Base-by-base conservation (phyloP, 2,888 invertebrate species). In the Stenolophus ochropezus region DNA sequence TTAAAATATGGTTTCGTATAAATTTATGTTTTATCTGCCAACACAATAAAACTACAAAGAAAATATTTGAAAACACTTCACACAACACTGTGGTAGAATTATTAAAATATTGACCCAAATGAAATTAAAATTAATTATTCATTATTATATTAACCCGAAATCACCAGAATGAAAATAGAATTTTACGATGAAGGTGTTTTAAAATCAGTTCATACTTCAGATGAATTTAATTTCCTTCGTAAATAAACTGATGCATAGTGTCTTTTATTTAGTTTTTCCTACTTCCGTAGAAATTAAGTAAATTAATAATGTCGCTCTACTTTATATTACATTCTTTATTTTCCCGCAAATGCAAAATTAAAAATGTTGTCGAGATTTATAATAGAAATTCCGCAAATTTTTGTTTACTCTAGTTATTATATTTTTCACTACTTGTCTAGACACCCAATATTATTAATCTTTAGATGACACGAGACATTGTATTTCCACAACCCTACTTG, bases 11-110 rank as follows among this genome's bases (percentile, higher is more conserved):
- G 27, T 27, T 69, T 69, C 33, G 65, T 69, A 33, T 69, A 69
- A 27, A 69, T 69, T 69, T 69, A 69, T 69, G 27, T 69, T 33
- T 11, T 69, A 69, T 69, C 65, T 21, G 65, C 33, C 33, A 69
- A 18, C 33, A 69, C 33, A 69, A 69, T 69, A 33, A 69, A 27
- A 69, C 21, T 14, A 5, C 4, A 33, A 11, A 33, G 14, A 69
- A 33, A 69, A 69, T 69, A 69, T 69, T 33, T 69, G 18, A n/a
- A 21, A 25, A 61, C 14, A 56, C 56, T 56, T 56, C 33, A 42
- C 6, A 42, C 33, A 42, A 42, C 6, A 42, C 11, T 42, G 6
- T 42, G 33, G 33, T 42, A 11, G 4, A 11, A 8, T 42, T 42
- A 42, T 42, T 42, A 42, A 33, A 33, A 42, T 42, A 42, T 42